phyloP scores from a whole-genome alignment of 2,888 invertebrate species.

The Apotomis capreana region DNA sequence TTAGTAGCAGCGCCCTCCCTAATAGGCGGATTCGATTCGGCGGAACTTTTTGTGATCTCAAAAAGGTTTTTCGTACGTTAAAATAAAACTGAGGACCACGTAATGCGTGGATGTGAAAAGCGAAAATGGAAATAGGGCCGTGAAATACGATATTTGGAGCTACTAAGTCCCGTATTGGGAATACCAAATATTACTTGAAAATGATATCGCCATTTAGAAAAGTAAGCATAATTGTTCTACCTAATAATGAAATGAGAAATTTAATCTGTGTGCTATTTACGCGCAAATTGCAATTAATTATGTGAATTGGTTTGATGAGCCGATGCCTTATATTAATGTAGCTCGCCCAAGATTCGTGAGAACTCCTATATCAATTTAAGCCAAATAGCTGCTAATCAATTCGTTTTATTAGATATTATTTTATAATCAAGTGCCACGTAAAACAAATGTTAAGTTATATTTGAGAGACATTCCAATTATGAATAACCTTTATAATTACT shows the following conservation, averaged over 20 bases:
- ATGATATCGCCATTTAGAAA: background rate
- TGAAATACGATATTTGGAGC: constrained; percentile 11
- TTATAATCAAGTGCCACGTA: background rate
- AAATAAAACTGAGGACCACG: constrained; percentile 16
- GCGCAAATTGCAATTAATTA: constrained; percentile 14
- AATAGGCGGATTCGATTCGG: constrained; percentile 73
- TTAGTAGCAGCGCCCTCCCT: constrained; percentile 74
- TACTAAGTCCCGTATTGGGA: background rate
- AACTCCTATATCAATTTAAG: constrained; percentile 26
- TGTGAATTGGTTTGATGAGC: constrained; percentile 12
- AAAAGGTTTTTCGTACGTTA: constrained; percentile 38
- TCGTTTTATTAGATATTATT: constrained; percentile 3
- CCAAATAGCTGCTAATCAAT: constrained; percentile 12
- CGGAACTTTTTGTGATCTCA: constrained; percentile 56
- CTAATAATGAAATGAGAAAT: background rate
- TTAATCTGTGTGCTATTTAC: constrained; percentile 7
- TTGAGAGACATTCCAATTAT: too few relatives aligned
- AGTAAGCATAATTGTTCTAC: background rate
- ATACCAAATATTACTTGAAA: constrained; percentile 10
- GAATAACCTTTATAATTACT: too few relatives aligned
- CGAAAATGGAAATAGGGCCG: constrained; percentile 17
- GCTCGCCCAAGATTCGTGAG: constrained; percentile 12
- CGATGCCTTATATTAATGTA: constrained; percentile 12
- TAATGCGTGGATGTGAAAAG: constrained; percentile 13
- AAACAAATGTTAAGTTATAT: background rate